A percentile compares a stretch with the other conserved stretches of the same genome.
These are phyloP conservation scores for Drosophila willistoni DNA, from an alignment of 1,140 invertebrate genomes.

Conservation along the genomic window DNA sequence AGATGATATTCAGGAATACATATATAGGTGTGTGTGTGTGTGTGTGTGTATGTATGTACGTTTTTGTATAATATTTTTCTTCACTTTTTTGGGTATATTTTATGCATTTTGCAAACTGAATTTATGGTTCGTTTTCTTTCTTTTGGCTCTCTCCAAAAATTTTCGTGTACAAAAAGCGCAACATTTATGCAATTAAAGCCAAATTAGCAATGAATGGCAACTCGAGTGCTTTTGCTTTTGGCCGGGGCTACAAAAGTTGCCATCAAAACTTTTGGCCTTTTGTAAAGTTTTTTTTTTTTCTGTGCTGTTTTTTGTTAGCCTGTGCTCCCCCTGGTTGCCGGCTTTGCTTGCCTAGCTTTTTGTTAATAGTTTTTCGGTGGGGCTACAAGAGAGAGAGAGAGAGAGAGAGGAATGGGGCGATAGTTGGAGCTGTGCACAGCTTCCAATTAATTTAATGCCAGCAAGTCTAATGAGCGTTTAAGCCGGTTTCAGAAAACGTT, in stretches of 20 bases:
- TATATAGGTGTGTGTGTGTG: background rate
- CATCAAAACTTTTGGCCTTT: constrained; percentile 79
- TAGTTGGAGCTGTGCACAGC: constrained; percentile 43
- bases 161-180: constrained; percentile 74
- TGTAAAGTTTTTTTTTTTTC: constrained; percentile 74
- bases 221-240: constrained; percentile 73
- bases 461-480: constrained; percentile 78
- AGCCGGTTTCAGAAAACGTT: constrained; percentile 38
- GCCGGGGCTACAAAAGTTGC: constrained; percentile 70
- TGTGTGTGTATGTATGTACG: background rate
- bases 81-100: constrained; percentile 35
- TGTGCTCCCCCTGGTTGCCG: constrained; percentile 8
- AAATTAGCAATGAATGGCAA: constrained; percentile 80
- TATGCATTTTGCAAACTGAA: constrained; percentile 55
- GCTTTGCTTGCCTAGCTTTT: constrained; percentile 23
- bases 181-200: constrained; percentile 81
- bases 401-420: background rate
- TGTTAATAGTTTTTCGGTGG: constrained; percentile 47
- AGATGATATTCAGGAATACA: constrained; percentile 39
- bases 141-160: constrained; percentile 45
- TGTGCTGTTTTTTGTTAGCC: constrained; percentile 37
- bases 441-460: constrained; percentile 80
- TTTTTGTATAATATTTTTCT: constrained; percentile 1
- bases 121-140: constrained; percentile 59
- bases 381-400: too few relatives aligned